phyloP scores from a whole-genome alignment of 2,888 invertebrate species.

The Phortica magna region DNA sequence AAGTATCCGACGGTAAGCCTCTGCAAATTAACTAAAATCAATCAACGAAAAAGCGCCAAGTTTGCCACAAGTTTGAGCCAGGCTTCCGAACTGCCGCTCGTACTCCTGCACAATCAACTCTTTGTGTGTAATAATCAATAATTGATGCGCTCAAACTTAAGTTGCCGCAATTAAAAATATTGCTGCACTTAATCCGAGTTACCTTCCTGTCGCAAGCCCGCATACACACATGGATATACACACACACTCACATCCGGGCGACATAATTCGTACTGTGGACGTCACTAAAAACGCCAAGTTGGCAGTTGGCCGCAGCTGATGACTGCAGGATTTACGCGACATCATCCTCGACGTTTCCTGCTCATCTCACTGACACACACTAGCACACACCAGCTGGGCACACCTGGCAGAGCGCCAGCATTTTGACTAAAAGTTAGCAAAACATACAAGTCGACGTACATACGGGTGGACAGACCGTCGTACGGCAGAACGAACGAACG shows the following conservation, averaged over 20 bases:
- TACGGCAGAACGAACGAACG: not conserved
- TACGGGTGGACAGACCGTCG: not conserved
- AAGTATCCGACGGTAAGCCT: not conserved
- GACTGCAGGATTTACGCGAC: constrained; percentile 29
- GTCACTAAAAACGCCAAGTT: constrained; percentile 9
- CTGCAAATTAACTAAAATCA: constrained; percentile 16
- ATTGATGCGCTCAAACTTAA: too few species aligned
- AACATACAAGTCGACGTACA: not conserved
- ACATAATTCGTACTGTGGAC: not conserved
- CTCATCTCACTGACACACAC: not conserved
- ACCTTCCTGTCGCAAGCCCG: too few species aligned
- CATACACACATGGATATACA: too few species aligned
- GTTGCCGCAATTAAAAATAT: not conserved
- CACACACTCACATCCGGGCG: too few species aligned
- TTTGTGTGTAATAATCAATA: too few species aligned
- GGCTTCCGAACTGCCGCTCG: not conserved
- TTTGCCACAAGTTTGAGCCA: not conserved
- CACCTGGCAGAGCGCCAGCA: constrained; percentile 26
- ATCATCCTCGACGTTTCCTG: not conserved
- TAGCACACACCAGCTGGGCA: not conserved
- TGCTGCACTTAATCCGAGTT: too few species aligned
- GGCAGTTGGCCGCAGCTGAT: constrained; percentile 15
- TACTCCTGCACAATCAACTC: too few species aligned
- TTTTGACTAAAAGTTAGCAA: not conserved
- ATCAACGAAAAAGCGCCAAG: not conserved